phyloP scores from a whole-genome alignment of 2,113 vertebrate genomes.

The Phalacrocorax carbo region DNA sequence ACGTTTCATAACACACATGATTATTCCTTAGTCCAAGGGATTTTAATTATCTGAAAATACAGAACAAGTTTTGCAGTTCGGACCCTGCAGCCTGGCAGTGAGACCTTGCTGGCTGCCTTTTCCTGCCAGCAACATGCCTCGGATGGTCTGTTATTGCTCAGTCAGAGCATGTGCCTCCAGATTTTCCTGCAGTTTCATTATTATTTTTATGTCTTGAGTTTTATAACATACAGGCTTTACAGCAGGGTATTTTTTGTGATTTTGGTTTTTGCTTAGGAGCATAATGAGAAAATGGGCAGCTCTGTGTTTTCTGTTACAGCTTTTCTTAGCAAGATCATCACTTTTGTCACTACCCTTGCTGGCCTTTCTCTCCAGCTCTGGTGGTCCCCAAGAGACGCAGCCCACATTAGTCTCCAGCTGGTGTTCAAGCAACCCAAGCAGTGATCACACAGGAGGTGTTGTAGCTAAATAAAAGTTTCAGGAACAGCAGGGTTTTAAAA shows the following conservation, averaged over 20 bases:
- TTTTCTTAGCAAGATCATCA: conserved; percentile 45
- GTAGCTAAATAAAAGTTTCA: conserved; percentile 29
- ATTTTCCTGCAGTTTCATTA: conserved; percentile 12
- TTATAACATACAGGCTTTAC: not conserved
- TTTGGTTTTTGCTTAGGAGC: not conserved
- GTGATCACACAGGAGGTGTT: not conserved
- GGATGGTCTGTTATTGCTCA: not conserved
- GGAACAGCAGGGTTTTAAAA: conserved; percentile 13
- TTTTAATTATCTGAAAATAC: conserved; percentile 26
- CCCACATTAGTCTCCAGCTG: conserved; percentile 15
- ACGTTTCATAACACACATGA: conserved; percentile 22
- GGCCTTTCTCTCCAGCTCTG: conserved; percentile 9
- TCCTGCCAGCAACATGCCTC: fast-evolving
- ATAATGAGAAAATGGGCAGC: not conserved
- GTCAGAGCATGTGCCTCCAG: not conserved
- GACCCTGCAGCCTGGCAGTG: not conserved
- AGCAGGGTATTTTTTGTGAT: not conserved
- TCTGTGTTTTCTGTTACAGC: not conserved
- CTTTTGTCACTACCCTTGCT: not conserved
- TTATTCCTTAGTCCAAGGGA: not conserved
- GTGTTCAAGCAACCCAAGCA: not conserved
- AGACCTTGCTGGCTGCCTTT: not conserved
- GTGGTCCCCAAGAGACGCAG: not conserved
- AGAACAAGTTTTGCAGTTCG: not conserved
- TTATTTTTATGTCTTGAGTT: conserved; percentile 14